Evolutionary conservation across 1,140 invertebrate genomes (phyloP), one percentile per base, ranked within the genome.

Genomic region (Steinernema feltiae): DNA sequence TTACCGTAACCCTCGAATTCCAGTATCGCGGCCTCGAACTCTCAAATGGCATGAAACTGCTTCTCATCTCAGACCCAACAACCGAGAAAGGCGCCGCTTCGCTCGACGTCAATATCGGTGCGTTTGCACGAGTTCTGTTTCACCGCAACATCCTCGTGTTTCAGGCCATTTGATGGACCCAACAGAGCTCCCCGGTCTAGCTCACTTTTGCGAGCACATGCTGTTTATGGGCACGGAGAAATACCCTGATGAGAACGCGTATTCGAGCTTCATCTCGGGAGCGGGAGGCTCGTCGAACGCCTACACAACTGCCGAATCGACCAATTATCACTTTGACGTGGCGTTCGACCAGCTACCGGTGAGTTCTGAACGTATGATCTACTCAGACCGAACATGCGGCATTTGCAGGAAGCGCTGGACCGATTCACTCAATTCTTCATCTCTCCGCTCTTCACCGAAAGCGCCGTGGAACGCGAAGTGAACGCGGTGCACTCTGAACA

Each of bases 181-280:
- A 0, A 88, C 90, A 35, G 90, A 94, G 71, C 82, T 97, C 2
- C 93, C 92, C 1, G 95, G 95, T 0, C 87, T 98, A 73, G 95
- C 95, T 17, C 95, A 98, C 87, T 98, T 98, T 87, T 95, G 93
- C 87, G 95, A 98, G 87, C 95, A 98, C 86, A 98, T 98, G 95
- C 88, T 98, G 1, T 98, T 98, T 87, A 87, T 98, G 69, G 95
- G 95, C 17, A 97, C 92, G 53, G 89, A 93, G 81, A 89, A 89
- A 88, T 98, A 96, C 89, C 95, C 95, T 32, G 89, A 91, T 84
- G 93, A 96, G 88, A 97, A 97, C 88, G 92, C 93, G 77, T 98
- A 15, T 27, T 3, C 7, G 15, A 63, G 87, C 71, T 98, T 92
- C 88, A 87, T 98, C 3, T 92, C 91, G 18, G 92, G 96, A 85